Percentiles rank a stretch among this genome's conserved stretches.
Conservation (phyloP, 2,113 vertebrate genomes). For the Danionella cerebrum region DNA sequence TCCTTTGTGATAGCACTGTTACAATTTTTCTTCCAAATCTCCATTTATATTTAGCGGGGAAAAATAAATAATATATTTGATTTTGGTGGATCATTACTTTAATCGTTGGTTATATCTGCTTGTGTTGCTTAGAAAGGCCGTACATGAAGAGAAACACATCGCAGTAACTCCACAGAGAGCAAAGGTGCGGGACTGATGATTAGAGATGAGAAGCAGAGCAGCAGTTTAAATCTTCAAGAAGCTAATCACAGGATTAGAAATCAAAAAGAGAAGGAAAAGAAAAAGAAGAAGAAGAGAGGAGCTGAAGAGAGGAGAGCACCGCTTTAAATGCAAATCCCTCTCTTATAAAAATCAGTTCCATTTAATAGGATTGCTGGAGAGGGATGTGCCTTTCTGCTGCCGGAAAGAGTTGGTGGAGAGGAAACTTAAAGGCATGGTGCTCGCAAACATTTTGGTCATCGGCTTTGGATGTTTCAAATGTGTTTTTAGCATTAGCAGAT, state of each 20-base stretch:
- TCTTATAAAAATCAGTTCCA: constrained; percentile 75
- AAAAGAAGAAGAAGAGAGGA: background rate
- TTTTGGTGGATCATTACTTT: too few relatives aligned
- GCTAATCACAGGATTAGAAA: constrained; percentile 35
- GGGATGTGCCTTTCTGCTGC: constrained; percentile 66
- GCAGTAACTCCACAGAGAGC: constrained; percentile 6
- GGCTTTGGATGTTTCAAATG: too few relatives aligned
- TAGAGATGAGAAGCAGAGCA: constrained; percentile 30
- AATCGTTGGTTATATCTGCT: too few relatives aligned
- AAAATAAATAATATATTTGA: too few relatives aligned
- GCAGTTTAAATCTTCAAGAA: constrained; percentile 38
- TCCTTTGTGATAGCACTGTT: too few relatives aligned
- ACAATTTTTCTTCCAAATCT: too few relatives aligned
- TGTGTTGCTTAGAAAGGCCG: too few relatives aligned
- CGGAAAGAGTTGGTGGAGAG: constrained; percentile 54
- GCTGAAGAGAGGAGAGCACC: constrained; percentile 46
- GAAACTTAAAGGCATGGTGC: too few relatives aligned
- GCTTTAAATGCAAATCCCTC: constrained; percentile 77
- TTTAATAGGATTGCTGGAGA: constrained; percentile 76
- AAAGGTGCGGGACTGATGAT: constrained; percentile 34
- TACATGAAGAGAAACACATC: background rate
- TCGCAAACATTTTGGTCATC: too few relatives aligned
- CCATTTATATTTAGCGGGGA: too few relatives aligned
- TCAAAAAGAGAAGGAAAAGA: constrained; percentile 1
- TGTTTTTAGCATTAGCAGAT: too few relatives aligned